phyloP scores from a whole-genome alignment of 92 coral and sea anemone genomes.

The Porites divaricata region DNA sequence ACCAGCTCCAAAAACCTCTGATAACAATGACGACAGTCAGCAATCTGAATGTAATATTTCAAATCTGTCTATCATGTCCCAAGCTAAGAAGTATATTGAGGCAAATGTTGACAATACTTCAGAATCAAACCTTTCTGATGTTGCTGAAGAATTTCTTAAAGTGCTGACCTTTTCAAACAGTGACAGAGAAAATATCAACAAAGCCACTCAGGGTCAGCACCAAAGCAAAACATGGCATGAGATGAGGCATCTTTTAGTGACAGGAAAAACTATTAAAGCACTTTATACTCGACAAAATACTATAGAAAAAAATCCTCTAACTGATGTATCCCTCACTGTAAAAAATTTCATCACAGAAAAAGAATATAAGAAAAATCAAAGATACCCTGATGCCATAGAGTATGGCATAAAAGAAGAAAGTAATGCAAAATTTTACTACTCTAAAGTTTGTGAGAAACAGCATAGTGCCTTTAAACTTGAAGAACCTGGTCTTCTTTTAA shows the following conservation, averaged over 20 bases:
- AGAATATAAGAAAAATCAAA: slow-evolving; percentile 27
- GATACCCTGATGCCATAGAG: slow-evolving; percentile 44
- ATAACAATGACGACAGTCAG: slow-evolving; percentile 15
- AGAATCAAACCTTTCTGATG: neutral
- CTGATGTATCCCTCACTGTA: slow-evolving; percentile 46
- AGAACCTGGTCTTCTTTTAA: slow-evolving; percentile 64
- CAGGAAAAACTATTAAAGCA: slow-evolving; percentile 56
- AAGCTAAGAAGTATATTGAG: slow-evolving; percentile 45
- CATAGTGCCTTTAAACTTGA: slow-evolving; percentile 39
- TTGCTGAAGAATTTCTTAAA: slow-evolving; percentile 42
- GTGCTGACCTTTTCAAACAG: slow-evolving; percentile 43
- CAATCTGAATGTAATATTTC: neutral
- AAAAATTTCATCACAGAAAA: slow-evolving; percentile 37
- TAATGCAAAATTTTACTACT: slow-evolving; percentile 44
- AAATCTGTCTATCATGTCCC: slow-evolving; percentile 33
- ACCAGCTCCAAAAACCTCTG: slow-evolving; percentile 24
- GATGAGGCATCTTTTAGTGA: slow-evolving; percentile 63
- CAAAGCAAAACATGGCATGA: slow-evolving; percentile 62
- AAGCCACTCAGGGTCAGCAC: slow-evolving; percentile 67
- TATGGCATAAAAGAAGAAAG: slow-evolving; percentile 64
- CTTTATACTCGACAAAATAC: slow-evolving; percentile 73
- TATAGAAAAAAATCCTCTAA: slow-evolving; percentile 56
- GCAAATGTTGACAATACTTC: slow-evolving; percentile 27
- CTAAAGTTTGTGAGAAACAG: slow-evolving; percentile 42
- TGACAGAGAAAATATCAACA: slow-evolving; percentile 43